Percentiles rank a stretch among this genome's conserved stretches.
Conservation (phyloP, 2,797 vertebrate genomes). For the Pyrocephalus nanus region DNA sequence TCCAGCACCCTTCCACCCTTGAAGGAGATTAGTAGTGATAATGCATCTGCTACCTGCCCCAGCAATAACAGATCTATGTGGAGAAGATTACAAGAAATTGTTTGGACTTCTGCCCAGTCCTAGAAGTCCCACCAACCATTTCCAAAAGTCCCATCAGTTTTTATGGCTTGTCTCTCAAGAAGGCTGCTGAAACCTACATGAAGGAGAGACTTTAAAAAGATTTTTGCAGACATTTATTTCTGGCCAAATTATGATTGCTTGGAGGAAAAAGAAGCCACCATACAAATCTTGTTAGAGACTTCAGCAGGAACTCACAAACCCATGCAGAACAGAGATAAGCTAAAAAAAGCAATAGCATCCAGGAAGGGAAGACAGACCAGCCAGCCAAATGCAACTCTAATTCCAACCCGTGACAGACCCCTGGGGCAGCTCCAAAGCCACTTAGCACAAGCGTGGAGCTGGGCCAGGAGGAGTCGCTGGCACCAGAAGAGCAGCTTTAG, state of each 20-base stretch:
- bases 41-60: constrained; percentile 63
- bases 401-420: constrained; percentile 66
- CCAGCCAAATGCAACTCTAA: constrained; percentile 64
- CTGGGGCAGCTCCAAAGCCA: constrained; percentile 70
- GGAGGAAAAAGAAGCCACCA: constrained; percentile 64
- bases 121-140: constrained; percentile 52
- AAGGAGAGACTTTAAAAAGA: constrained; percentile 52
- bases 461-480: constrained; percentile 50
- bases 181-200: constrained; percentile 29
- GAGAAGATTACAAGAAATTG: constrained; percentile 51
- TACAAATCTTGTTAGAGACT: constrained; percentile 69
- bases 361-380: constrained; percentile 56
- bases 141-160: constrained; percentile 49
- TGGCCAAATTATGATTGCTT: constrained; percentile 62
- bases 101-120: constrained; percentile 51
- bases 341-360: constrained; percentile 62
- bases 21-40: constrained; percentile 57
- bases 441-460: constrained; percentile 49
- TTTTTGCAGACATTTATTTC: constrained; percentile 62
- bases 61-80: constrained; percentile 38
- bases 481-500: constrained; percentile 16
- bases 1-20: constrained; percentile 31
- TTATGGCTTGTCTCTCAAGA: constrained; percentile 62
- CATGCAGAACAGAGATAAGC: constrained; percentile 70
- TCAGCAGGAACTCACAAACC: constrained; percentile 57